These are phyloP conservation scores for Chaetops frenatus DNA, from an alignment of 2,113 vertebrate genomes.

Conservation along the genomic window DNA sequence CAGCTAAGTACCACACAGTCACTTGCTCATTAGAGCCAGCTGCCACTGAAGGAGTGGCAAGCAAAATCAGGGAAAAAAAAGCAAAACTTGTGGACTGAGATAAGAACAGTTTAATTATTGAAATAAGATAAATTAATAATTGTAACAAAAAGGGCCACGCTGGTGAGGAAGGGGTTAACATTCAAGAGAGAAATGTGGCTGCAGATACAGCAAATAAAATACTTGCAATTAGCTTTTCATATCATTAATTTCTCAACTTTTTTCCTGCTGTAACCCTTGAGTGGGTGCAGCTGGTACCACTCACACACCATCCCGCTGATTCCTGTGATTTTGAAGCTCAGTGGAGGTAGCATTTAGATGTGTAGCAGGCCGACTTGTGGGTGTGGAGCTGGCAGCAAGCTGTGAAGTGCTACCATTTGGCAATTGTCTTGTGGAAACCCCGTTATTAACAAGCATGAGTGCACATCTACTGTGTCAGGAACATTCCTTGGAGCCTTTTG, in stretches of 20 bases:
- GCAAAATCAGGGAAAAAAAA: not conserved
- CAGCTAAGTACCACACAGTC: not conserved
- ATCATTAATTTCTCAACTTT: not conserved
- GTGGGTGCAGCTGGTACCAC: not conserved
- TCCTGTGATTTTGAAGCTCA: not conserved
- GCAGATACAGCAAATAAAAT: not conserved
- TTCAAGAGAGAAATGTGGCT: not conserved
- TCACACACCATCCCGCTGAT: not conserved
- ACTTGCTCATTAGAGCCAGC: not conserved
- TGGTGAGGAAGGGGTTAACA: not conserved
- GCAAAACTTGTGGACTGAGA: not conserved
- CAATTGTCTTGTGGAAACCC: not conserved
- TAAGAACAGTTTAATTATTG: not conserved
- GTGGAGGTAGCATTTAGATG: not conserved
- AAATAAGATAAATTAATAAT: not conserved
- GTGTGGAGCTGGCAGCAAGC: not conserved
- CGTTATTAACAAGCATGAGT: not conserved
- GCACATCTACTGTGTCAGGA: not conserved
- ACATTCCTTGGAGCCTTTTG: not conserved
- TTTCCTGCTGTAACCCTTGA: not conserved
- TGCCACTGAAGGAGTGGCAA: not conserved
- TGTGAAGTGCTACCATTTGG: slow-evolving; percentile 42
- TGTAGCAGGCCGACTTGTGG: not conserved
- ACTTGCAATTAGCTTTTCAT: not conserved
- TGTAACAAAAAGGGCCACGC: fast-evolving